phyloP scores from a whole-genome alignment of 53 echinoderm and acorn worm genomes.

The Stichopus horrens region DNA sequence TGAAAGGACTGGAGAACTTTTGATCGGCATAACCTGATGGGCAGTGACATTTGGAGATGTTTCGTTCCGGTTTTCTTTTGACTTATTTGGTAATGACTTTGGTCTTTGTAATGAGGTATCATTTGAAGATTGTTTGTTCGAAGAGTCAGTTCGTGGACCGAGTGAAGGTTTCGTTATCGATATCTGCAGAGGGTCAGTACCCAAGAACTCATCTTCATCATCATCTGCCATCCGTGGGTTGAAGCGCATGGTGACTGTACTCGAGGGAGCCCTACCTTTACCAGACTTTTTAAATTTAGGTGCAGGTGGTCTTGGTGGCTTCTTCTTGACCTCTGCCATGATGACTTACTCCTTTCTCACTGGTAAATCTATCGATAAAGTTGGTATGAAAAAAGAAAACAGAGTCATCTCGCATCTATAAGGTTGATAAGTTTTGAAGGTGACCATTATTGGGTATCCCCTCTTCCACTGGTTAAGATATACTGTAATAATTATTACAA shows the following conservation, averaged over 20 bases:
- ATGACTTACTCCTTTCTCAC: neutral
- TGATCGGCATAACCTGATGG: slow-evolving; percentile 15
- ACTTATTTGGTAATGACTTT: slow-evolving; percentile 25
- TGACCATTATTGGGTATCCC: no score
- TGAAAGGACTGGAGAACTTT: slow-evolving; percentile 9
- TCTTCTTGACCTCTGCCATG: slow-evolving; percentile 55
- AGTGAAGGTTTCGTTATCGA: slow-evolving; percentile 34
- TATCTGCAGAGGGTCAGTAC: slow-evolving; percentile 36
- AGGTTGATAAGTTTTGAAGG: neutral
- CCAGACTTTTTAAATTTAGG: slow-evolving; percentile 63
- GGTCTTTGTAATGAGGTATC: slow-evolving; percentile 35
- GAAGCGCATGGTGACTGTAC: slow-evolving; percentile 65
- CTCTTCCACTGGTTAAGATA: no score
- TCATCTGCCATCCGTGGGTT: slow-evolving; percentile 65
- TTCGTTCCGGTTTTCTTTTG: slow-evolving; percentile 29
- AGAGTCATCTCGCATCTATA: neutral
- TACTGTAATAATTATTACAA: no score
- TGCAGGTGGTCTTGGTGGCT: slow-evolving; percentile 91
- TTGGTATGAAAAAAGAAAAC: neutral
- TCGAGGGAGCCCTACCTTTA: slow-evolving; percentile 49
- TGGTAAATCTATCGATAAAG: neutral
- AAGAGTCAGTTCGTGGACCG: slow-evolving; percentile 26
- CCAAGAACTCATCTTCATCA: slow-evolving; percentile 67
- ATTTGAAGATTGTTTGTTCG: slow-evolving; percentile 5
- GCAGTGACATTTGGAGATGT: neutral